Percentiles rank a stretch among this genome's conserved stretches.
Conservation (phyloP, 1,140 invertebrate species). For the Pseudomyrmex gracilis region DNA sequence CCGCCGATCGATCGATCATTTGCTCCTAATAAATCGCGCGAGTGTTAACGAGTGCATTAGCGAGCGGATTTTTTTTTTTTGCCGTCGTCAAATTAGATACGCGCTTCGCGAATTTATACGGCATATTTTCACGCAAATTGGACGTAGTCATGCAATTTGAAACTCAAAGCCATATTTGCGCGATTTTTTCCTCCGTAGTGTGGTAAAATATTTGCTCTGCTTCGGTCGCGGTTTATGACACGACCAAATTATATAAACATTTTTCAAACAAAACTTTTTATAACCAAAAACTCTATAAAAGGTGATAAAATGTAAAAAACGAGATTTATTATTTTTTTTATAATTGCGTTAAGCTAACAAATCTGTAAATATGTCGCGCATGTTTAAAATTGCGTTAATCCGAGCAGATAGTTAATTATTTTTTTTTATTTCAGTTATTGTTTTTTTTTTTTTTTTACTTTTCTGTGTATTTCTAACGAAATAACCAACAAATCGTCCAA, state of each 20-base stretch:
- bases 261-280: not conserved
- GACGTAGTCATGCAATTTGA: not conserved
- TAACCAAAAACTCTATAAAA: too few species aligned
- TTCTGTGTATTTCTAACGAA: slow-evolving; percentile 1
- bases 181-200: not conserved
- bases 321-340: too few species aligned
- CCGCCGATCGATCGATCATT: slow-evolving; percentile 63
- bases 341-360: not conserved
- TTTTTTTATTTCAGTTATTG: not conserved
- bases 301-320: not conserved
- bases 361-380: not conserved
- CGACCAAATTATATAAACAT: not conserved
- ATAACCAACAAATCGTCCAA: slow-evolving; percentile 22
- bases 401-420: not conserved
- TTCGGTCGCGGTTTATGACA: not conserved
- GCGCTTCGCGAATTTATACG: not conserved
- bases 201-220: not conserved
- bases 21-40: slow-evolving; percentile 42
- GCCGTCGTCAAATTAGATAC: not conserved
- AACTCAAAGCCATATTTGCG: not conserved
- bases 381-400: not conserved
- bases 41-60: slow-evolving; percentile 44
- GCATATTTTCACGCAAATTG: not conserved
- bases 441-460: slow-evolving; percentile 27
- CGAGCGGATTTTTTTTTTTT: slow-evolving; percentile 17